A percentile compares a stretch with the other conserved stretches of the same genome.
These are phyloP conservation scores for Brachionus rotundiformis DNA, from an alignment of 1,140 invertebrate species.

Conservation along the genomic window DNA sequence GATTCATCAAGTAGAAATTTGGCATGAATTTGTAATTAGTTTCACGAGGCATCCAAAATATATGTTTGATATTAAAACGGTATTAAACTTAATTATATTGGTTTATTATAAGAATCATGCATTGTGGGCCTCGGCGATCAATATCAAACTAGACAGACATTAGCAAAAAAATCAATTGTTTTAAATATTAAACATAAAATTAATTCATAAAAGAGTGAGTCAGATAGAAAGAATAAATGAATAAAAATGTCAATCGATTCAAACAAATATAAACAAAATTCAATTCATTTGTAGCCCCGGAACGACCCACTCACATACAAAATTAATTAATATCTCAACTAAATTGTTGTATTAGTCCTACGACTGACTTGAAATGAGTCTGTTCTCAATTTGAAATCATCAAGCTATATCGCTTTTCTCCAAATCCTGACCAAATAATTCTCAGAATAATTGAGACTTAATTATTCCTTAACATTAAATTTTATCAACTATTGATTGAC, in stretches of 20 bases:
- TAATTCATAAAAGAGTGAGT: not conserved
- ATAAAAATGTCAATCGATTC: constrained; percentile 37
- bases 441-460: not conserved
- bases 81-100: constrained; percentile 28
- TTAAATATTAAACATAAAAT: constrained; percentile 4
- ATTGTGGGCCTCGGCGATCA: not conserved
- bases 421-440: not conserved
- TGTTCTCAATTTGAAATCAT: not conserved
- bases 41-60: not conserved
- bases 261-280: constrained; percentile 20
- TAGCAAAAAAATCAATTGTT: constrained; percentile 37
- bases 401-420: not conserved
- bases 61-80: constrained; percentile 32
- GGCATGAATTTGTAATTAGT: constrained; percentile 19
- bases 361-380: not conserved
- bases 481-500: not conserved
- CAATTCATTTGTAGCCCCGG: not conserved
- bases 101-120: not conserved
- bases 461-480: not conserved
- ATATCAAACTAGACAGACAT: constrained; percentile 33
- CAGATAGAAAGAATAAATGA: not conserved
- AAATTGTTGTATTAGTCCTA: not conserved
- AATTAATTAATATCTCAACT: constrained; percentile 29
- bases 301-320: not conserved
- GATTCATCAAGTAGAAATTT: constrained; percentile 19